Base-by-base conservation (phyloP, 2,113 vertebrate genomes). In the Nothoprocta perdicaria region DNA sequence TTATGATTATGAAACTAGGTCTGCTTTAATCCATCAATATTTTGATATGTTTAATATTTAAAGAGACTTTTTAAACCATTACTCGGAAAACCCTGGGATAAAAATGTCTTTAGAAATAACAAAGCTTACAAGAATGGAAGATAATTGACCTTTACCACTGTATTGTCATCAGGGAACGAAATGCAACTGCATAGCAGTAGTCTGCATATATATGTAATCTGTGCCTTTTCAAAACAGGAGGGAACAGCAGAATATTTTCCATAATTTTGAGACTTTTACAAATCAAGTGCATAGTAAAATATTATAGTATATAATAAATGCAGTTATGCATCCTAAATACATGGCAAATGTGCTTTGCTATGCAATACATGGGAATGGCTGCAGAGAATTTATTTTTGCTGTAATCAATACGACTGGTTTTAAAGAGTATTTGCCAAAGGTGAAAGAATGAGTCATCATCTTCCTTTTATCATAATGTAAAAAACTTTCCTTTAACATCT, bases 1-100 rank as follows among this genome's bases (percentile, higher is more conserved):
- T 97, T 97, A 96, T 81, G 86, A 93, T 97, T 95, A 97, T 91
- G 79, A 96, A 96, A 93, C 86, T 92, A 60, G 66, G 68, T 91
- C 91, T 96, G 77, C 84, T 93, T 91, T 96, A 96, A 97, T 96
- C 95, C 95, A 81, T 80, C 90, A 73, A 66, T 93, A 92, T 95
- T 93, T 94, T 78, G 57, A 13, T 93, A 60, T 83, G 61, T 84
- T 97, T 96, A 97, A 95, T 97, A 95, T 96, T 96, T 95, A 96
- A 97, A 95, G 79, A 94, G 81, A 78, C 71, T 80, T 95, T 94
- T 92, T 18, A 95, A 96, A 81, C 76, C 57, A 80, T 96, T 96
- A 84, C 45, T 95, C 63, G 69, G 78, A 90, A 91, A 88, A 89
- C 61, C 35, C 35, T 72, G 80, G 86, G 84, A 95, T 90, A 78